These are phyloP conservation scores for Pteronura brasiliensis DNA, from an alignment of 2,113 vertebrate species.

Conservation along the genomic window DNA sequence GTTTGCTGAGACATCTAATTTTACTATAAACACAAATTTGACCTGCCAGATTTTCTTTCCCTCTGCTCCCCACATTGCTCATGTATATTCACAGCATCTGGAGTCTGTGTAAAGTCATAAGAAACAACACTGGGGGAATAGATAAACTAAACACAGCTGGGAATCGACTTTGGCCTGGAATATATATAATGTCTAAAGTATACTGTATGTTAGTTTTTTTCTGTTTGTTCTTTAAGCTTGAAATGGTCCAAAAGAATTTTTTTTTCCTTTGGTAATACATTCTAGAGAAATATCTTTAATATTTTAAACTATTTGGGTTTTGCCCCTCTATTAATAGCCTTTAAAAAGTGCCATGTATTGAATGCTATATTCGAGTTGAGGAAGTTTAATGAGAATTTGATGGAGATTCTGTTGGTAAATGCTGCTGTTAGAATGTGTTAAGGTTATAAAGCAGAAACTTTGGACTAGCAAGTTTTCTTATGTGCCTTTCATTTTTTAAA, in stretches of 20 bases:
- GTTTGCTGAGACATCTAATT: constrained; percentile 64
- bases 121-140: constrained; percentile 58
- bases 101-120: constrained; percentile 68
- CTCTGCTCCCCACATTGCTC: constrained; percentile 61
- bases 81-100: constrained; percentile 74
- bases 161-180: constrained; percentile 58
- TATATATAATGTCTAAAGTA: background rate
- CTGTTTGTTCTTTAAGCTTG: constrained; percentile 14
- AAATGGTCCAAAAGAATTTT: constrained; percentile 9
- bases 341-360: constrained; percentile 13
- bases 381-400: constrained; percentile 56
- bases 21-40: constrained; percentile 69
- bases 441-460: constrained; percentile 22
- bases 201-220: background rate
- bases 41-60: constrained; percentile 73
- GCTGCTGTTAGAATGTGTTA: constrained; percentile 30
- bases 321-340: background rate
- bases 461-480: background rate
- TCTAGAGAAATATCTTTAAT: constrained; percentile 40
- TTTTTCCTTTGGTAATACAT: constrained; percentile 14
- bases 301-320: constrained; percentile 22
- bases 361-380: constrained; percentile 32
- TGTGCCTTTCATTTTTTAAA: constrained; percentile 22
- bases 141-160: constrained; percentile 67
- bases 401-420: constrained; percentile 55